Conservation (phyloP, 2,113 vertebrate genomes). For the Peromyscus californicus region DNA sequence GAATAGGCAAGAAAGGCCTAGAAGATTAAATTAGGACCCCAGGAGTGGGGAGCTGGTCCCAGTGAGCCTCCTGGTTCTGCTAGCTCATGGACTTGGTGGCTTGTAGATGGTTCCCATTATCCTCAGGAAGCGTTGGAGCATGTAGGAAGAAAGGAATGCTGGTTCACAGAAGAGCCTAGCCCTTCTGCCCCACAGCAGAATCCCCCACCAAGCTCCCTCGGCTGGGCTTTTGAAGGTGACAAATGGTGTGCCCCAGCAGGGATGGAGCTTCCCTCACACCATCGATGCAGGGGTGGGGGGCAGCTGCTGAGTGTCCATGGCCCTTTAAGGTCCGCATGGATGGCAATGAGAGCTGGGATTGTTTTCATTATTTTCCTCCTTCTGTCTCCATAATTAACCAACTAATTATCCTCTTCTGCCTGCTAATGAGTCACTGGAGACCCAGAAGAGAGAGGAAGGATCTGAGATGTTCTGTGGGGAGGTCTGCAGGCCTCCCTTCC, state of each 20-base stretch:
- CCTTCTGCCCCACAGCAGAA: conserved; percentile 85
- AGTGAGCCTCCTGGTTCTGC: background rate
- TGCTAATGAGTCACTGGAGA: conserved; percentile 63
- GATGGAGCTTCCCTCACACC: conserved; percentile 78
- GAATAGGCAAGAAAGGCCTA: background rate
- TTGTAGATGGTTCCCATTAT: conserved; percentile 88
- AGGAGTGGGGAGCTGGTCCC: background rate
- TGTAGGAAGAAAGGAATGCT: conserved; percentile 88
- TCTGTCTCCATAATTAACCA: conserved; percentile 42
- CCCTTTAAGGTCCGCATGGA: background rate
- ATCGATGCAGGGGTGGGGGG: background rate
- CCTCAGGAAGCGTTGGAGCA: conserved; percentile 86
- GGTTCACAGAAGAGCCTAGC: conserved; percentile 84
- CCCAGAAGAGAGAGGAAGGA: background rate
- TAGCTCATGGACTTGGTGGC: background rate
- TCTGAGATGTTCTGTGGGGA: background rate
- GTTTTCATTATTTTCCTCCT: background rate
- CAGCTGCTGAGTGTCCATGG: too few species aligned
- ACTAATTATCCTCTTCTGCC: conserved; percentile 58
- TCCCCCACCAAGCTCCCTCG: conserved; percentile 81
- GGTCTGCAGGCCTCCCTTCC: background rate
- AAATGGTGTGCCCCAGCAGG: conserved; percentile 79
- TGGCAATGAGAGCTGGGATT: background rate
- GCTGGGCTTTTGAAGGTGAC: conserved; percentile 77
- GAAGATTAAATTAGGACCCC: background rate